Percentiles rank a stretch among this genome's conserved stretches.
Conservation (phyloP, 1,140 invertebrate genomes). For the Armadillidium nasatum region DNA sequence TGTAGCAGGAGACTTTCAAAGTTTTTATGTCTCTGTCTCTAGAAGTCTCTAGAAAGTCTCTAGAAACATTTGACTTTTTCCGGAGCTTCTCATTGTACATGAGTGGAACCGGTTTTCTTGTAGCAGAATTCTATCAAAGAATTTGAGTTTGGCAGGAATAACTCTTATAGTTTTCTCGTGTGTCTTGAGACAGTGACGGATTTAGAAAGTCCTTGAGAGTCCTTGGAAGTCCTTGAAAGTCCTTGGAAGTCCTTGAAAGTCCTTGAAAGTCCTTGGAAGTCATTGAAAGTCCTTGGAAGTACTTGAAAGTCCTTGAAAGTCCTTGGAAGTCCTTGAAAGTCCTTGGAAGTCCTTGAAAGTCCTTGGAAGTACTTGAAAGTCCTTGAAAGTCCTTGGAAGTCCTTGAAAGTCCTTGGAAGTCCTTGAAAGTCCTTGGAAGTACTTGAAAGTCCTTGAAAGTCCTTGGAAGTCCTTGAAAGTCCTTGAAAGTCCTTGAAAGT, state of each 20-base stretch:
- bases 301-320: background rate
- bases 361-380: background rate
- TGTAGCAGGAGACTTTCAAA: no score
- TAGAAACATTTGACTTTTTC: no score
- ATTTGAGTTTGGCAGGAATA: no score
- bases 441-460: conserved; percentile 2
- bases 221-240: background rate
- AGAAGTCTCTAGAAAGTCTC: no score
- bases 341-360: background rate
- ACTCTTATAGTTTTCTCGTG: no score
- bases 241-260: background rate
- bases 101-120: no score
- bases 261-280: background rate
- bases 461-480: conserved; percentile 2
- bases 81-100: no score
- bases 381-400: background rate
- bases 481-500: background rate
- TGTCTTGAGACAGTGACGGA: no score
- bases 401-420: background rate
- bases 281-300: conserved; percentile 4
- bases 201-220: background rate
- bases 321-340: background rate
- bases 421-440: background rate
- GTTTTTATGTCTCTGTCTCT: no score
- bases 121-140: no score